Evolutionary conservation across 2,888 invertebrate species (phyloP), one percentile per base, ranked within the genome.

Genomic region (Tryphoninae sp.): DNA sequence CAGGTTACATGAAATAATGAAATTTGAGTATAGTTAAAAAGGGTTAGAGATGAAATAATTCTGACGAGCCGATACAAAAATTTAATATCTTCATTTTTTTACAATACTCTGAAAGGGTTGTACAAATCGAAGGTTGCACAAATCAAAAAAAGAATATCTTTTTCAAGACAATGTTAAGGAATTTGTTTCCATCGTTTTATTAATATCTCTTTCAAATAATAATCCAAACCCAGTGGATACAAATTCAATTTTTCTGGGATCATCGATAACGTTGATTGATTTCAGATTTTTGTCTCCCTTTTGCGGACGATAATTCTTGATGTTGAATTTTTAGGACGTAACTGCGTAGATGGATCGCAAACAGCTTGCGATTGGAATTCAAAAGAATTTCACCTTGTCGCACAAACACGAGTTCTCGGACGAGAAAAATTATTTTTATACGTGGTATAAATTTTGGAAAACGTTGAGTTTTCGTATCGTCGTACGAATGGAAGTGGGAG

Each of bases 341-440:
- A 45, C 13, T 45, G 9, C 45, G 9, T 45, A 13, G 13, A 45
- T 13, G 45, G 13, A 33, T 33, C 6, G 33, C 6, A 33, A 33
- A 33, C 33, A 7, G 13, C 1, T 45, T 45, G 45, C 13, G 9
- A 45, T 45, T 69, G 69, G 58, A 61, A 69, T 69, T 76, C n/a
- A 11, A 58, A 13, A 74, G 45, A 23, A 74, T n/a, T 53, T 45
- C 45, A 26, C 22, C n/a, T 51, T 23, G n/a, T 26, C 55, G 16
- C 16, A 55, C 19, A 55, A 55, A 19, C 55, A 55, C 22, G n/a
- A 0, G 8, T 55, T 8, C 7, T 2, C 9, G 16, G 13, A 11
- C 16, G 42, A 40, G 22, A 45, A 58, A 51, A 6, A 67, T 67
- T 67, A 67, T 67, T 67, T 67, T 67, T 67, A 51, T 49, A 26